Evolutionary conservation across 2,888 invertebrate genomes (phyloP), one percentile per base, ranked within the genome.

Genomic region (Caenorhabditis auriculariae): DNA sequence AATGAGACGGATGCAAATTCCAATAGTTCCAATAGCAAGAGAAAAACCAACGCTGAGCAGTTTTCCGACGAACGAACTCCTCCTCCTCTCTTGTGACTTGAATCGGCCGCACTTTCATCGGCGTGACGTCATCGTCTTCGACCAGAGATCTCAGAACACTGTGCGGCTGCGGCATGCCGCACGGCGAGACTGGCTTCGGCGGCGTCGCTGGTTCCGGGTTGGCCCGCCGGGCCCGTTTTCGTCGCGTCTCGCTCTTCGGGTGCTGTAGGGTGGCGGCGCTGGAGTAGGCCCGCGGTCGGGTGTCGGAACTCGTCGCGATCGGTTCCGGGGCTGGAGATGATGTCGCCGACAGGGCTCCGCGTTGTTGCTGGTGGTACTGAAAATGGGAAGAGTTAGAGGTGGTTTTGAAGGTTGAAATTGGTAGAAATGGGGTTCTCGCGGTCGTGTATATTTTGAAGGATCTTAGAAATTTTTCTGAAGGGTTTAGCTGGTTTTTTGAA

Each of bases 181-280:
- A 15, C 15, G 61, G 52, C 17, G 52, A 49, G 6, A n/a, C 29
- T 47, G 9, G 28, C 43, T 7, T 12, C 43, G n/a, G 45, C 5
- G 24, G 35, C 15, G 32, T 29, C 54, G 35, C n/a, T 32, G 35
- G 35, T 12, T n/a, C n/a, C 9, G 9, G n/a, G n/a, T 9, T 57
- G 23, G 24, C 41, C 48, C 55, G 59, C n/a, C 57, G 38, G 28
- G 58, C 50, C 12, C 67, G 39, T 42, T 68, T 68, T 19, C 67
- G 58, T 39, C 64, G 52, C 23, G 48, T 53, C 46, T 61, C 61
- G 2, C 39, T 32, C 32, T 61, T 50, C 12, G 15, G 9, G 35
- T 35, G 35, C 49, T 68, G 68, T 24, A 68, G 43, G 2, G 68
- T 68, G 43, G 68, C 68, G n/a, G 68, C 68, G 39, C 61, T 61